These are phyloP conservation scores for Alauda arvensis DNA, from an alignment of 2,797 vertebrate species.

Conservation along the genomic window DNA sequence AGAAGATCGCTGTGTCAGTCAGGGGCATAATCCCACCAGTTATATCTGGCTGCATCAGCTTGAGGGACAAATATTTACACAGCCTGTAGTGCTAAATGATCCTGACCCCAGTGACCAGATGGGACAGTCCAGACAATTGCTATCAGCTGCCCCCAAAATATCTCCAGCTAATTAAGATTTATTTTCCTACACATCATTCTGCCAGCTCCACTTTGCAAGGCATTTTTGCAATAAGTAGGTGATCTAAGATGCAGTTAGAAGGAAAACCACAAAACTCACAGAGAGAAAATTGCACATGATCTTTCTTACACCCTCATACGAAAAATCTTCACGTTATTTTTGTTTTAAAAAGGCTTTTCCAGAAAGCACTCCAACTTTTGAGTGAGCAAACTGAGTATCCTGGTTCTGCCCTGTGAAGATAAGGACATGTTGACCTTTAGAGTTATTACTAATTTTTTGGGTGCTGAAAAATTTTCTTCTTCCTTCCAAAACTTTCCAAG, in stretches of 20 bases:
- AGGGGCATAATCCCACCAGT: neutral
- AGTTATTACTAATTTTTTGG: neutral
- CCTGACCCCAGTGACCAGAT: neutral
- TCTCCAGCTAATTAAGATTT: neutral
- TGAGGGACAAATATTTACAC: constrained; percentile 17
- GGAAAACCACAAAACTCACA: neutral
- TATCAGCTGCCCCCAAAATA: neutral
- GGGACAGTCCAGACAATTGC: neutral
- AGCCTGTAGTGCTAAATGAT: neutral
- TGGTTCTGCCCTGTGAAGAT: neutral
- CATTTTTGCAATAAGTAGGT: neutral
- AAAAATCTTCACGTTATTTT: neutral
- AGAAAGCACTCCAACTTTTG: neutral
- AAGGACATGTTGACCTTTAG: rapidly evolving
- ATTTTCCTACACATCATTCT: neutral
- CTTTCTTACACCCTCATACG: neutral
- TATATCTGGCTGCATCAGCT: neutral
- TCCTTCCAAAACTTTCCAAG: neutral
- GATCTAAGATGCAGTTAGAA: neutral
- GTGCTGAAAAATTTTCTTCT: neutral
- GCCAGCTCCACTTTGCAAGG: neutral
- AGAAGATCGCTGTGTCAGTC: neutral
- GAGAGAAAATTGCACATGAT: neutral
- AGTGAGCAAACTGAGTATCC: neutral
- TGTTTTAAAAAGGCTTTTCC: neutral